Percentiles rank a stretch among this genome's conserved stretches.
phyloP scores from a whole-genome alignment of 2,113 vertebrate genomes.

The Notothenia coriiceps region DNA sequence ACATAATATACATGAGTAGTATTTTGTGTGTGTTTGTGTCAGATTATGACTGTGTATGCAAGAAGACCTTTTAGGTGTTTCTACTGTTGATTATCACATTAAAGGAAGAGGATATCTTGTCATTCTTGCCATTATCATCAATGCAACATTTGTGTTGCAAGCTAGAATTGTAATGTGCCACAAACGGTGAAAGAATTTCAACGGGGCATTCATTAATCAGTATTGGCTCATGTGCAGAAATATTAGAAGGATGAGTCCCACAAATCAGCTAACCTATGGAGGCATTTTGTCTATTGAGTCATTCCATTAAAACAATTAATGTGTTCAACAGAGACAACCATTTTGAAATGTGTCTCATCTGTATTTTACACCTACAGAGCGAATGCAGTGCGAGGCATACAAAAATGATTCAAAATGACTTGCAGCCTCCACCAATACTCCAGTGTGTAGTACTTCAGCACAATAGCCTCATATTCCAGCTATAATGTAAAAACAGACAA shows the following conservation, averaged over 20 bases:
- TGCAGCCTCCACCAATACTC: not conserved
- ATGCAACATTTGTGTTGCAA: not conserved
- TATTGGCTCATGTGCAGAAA: conserved; percentile 17
- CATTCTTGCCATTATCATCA: conserved; percentile 21
- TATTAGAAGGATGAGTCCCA: conserved; percentile 25
- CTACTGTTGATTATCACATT: conserved; percentile 6
- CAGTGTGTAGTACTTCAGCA: not conserved
- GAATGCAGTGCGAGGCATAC: not conserved
- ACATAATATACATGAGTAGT: not conserved
- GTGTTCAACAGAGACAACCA: conserved; percentile 3
- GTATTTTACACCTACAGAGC: not conserved
- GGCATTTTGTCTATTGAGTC: conserved; percentile 17
- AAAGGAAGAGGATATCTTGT: not conserved
- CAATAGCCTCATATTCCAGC: not conserved
- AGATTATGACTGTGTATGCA: conserved; percentile 1
- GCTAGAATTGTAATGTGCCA: not conserved
- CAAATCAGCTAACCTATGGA: conserved; percentile 17
- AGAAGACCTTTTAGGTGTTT: not conserved
- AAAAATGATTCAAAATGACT: conserved; percentile 3
- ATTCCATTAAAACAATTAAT: conserved; percentile 31
- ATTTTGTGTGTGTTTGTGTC: not conserved
- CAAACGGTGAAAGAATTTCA: conserved; percentile 7
- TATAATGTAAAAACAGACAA: not conserved
- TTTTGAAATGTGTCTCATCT: conserved; percentile 8
- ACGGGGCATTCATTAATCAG: conserved; percentile 32